These are phyloP conservation scores for Darevskia nairensis DNA, from an alignment of 2,797 vertebrate species.

Conservation along the genomic window DNA sequence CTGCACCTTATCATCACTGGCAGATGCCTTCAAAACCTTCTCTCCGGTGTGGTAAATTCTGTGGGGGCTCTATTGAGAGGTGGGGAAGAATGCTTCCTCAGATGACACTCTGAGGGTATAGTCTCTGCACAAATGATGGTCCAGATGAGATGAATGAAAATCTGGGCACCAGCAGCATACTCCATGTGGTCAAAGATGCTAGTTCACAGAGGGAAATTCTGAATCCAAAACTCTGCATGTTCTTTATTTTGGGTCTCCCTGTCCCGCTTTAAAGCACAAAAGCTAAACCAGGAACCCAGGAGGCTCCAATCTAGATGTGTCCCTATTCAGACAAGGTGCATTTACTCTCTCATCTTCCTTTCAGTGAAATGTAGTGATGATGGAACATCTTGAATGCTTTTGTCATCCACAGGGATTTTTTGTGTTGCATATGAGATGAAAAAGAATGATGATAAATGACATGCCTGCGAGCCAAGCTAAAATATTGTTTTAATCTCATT, in stretches of 20 bases:
- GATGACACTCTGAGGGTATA: not conserved
- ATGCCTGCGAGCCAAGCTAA: not conserved
- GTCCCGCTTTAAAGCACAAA: not conserved
- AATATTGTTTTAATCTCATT: not conserved
- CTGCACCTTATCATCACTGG: not conserved
- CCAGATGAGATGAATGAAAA: not conserved
- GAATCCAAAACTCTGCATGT: not conserved
- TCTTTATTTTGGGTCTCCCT: not conserved
- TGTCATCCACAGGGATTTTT: not conserved
- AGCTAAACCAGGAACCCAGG: not conserved
- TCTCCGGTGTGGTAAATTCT: not conserved
- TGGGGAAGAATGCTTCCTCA: not conserved
- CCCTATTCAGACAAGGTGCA: not conserved
- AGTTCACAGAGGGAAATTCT: not conserved
- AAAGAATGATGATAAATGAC: not conserved
- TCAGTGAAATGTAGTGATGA: not conserved
- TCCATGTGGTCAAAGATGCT: not conserved
- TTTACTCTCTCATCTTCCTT: not conserved
- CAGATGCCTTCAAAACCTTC: not conserved
- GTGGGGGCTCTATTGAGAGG: not conserved
- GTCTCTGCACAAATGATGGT: not conserved
- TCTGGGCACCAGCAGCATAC: not conserved
- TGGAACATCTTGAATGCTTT: not conserved
- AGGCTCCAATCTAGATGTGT: not conserved
- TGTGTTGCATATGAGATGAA: not conserved